Base-by-base conservation (phyloP, 1,140 invertebrate species). In the Calliphora vicina region DNA sequence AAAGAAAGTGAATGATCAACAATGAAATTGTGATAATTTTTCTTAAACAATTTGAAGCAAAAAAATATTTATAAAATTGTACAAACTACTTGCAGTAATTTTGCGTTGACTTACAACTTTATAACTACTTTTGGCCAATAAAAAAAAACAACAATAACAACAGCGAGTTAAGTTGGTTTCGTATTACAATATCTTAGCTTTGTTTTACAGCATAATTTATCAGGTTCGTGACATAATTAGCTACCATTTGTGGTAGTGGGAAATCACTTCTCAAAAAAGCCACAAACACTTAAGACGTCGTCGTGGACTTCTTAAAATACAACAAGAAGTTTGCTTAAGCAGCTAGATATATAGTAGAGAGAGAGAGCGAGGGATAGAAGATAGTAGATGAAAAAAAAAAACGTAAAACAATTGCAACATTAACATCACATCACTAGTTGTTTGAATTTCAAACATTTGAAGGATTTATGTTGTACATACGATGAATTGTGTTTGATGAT, bases 171-270 rank as follows among this genome's bases (percentile, higher is more conserved):
- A 57, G 17, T 45, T 78, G 2, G 17, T 76, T 78, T 43, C 74
- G n/a, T 67, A 78, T 78, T 78, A 78, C 74, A 78, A 78, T 78
- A 78, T 78, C 74, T 27, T 12, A 26, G 74, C 42, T 23, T 78
- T 78, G 74, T 78, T 78, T 43, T 78, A 78, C 74, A 78, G 74
- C 74, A 88, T 89, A 89, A 89, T 89, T 89, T 89, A 89, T 89
- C 88, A 89, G 86, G 86, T 82, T 86, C 87, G 87, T 87, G 88
- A 89, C 88, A 89, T 89, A 89, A 89, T 89, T 89, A 89, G 88
- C 88, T 89, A 88, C 88, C 88, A 87, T 88, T 89, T 89, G 87
- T 87, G 86, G 87, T 87, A 82, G 86, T 88, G 87, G 87, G 88
- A 88, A 88, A 87, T 87, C 84, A 72, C 72, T 82, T 23, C 25